Percentiles rank a stretch among this genome's conserved stretches.
Evolutionary conservation across 2,113 vertebrate species (phyloP).

Genomic region (Isichthys henryi): DNA sequence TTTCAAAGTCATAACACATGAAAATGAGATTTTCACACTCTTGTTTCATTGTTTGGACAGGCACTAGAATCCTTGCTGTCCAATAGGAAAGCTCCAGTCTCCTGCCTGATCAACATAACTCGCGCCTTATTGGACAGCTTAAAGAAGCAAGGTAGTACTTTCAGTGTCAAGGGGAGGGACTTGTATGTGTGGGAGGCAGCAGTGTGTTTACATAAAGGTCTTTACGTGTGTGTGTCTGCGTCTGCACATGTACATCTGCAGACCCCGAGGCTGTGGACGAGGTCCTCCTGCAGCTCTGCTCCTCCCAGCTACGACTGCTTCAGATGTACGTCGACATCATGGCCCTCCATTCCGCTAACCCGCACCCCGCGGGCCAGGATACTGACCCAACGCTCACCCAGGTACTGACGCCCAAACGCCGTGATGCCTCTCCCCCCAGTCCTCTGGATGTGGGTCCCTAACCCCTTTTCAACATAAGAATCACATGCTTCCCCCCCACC

Average conservation of each 20-base stretch:
- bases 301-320: constrained; percentile 75
- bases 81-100: constrained; percentile 71
- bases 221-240: constrained; percentile 23
- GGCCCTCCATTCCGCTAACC: constrained; percentile 60
- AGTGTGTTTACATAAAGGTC: neutral
- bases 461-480: neutral
- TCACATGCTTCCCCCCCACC: neutral
- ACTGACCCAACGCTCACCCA: constrained; percentile 27
- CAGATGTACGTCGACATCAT: constrained; percentile 80
- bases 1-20: neutral
- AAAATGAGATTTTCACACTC: neutral
- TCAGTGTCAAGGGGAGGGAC: neutral
- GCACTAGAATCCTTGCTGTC: constrained; percentile 83
- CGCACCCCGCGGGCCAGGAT: constrained; percentile 13
- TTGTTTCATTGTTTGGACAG: constrained; percentile 51
- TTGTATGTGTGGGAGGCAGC: neutral
- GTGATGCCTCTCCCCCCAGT: neutral
- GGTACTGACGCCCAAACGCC: constrained; percentile 30
- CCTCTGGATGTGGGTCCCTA: neutral
- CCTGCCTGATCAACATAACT: constrained; percentile 73
- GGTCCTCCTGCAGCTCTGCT: constrained; percentile 77
- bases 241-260: too few relatives aligned
- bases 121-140: constrained; percentile 69
- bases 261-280: constrained; percentile 78
- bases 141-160: constrained; percentile 71